Conservation (phyloP, 2,888 invertebrate species). For the Ichneumon xanthorius region DNA sequence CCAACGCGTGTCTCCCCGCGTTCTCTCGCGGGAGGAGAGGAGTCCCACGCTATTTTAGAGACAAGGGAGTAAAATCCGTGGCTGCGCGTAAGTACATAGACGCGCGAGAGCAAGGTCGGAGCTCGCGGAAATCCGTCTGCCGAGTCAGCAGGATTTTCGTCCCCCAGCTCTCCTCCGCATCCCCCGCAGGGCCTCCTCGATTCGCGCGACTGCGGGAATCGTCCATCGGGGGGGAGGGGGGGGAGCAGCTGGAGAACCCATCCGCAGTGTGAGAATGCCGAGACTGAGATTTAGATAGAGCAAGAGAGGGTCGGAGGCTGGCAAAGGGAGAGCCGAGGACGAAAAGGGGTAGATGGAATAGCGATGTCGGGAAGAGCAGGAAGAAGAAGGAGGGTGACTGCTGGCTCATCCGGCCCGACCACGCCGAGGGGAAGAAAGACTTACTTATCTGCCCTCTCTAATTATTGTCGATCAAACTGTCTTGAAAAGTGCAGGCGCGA, state of each 20-base stretch:
- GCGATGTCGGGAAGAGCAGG: slow-evolving; percentile 31
- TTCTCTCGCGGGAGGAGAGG: not conserved
- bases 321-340: slow-evolving; percentile 20
- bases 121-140: slow-evolving; percentile 69
- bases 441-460: slow-evolving; percentile 67
- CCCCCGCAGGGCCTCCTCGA: slow-evolving; percentile 47
- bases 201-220: slow-evolving; percentile 54
- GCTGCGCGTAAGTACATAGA: slow-evolving; percentile 56
- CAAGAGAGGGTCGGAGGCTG: slow-evolving; percentile 3
- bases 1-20: not conserved
- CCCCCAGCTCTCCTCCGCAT: slow-evolving; percentile 52
- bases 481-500: slow-evolving; percentile 55
- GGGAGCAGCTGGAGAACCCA: not conserved
- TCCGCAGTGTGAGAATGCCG: slow-evolving; percentile 37
- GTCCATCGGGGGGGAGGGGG: slow-evolving; percentile 37
- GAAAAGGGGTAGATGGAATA: slow-evolving; percentile 32
- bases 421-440: slow-evolving; percentile 35
- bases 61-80: slow-evolving; percentile 22
- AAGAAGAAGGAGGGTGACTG: slow-evolving; percentile 12
- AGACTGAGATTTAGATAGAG: slow-evolving; percentile 56
- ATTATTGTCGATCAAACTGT: slow-evolving; percentile 76
- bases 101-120: slow-evolving; percentile 36
- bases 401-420: slow-evolving; percentile 48
- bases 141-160: slow-evolving; percentile 70
- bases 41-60: not conserved